A percentile compares a stretch with the other conserved stretches of the same genome.
Conservation (phyloP, 2,888 invertebrate genomes). For the Proisotoma minuta region DNA sequence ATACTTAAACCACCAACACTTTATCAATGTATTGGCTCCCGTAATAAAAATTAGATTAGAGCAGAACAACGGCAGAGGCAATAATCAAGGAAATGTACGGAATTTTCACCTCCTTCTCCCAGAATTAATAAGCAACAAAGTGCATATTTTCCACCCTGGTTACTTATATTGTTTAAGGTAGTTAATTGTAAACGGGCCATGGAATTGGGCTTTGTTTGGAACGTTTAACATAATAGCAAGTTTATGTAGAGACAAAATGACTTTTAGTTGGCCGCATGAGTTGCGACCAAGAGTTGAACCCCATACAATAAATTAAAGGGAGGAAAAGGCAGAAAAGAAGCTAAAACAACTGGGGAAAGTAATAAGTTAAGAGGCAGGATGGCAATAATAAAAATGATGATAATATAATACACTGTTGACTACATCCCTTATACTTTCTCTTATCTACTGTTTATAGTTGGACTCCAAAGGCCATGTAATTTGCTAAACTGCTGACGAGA, state of each 20-base stretch:
- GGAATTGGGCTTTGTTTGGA: background rate
- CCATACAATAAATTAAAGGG: background rate
- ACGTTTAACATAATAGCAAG: no score
- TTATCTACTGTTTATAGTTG: background rate
- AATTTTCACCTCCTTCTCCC: background rate
- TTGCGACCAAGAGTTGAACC: background rate
- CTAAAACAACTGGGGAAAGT: background rate
- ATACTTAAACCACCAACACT: no score
- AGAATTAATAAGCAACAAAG: background rate
- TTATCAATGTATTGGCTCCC: no score
- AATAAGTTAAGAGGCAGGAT: constrained; percentile 3
- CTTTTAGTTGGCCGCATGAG: background rate
- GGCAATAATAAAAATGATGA: constrained; percentile 4
- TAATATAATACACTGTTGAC: background rate
- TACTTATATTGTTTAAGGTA: no score
- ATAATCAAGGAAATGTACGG: background rate
- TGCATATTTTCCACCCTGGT: background rate
- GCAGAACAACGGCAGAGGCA: background rate
- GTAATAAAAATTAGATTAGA: no score
- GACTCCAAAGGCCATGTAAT: background rate
- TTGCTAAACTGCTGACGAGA: constrained; percentile 5
- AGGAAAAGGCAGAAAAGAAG: background rate
- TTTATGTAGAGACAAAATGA: background rate
- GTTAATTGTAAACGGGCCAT: background rate
- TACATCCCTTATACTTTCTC: background rate